Base-by-base conservation (phyloP, 2,888 invertebrate species). In the Zygogramma bicolorata region DNA sequence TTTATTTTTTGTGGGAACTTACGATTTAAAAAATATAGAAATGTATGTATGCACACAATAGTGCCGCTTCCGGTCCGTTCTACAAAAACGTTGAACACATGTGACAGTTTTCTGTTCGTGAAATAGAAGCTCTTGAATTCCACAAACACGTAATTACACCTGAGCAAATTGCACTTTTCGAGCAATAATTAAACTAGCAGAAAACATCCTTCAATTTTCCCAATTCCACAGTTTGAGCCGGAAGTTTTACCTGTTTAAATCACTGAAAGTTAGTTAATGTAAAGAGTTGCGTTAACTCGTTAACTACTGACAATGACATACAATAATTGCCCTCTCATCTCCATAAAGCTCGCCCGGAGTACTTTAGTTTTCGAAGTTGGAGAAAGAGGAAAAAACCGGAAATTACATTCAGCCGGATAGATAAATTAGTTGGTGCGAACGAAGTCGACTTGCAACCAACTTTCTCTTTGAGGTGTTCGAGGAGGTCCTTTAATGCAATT, bases 231-330 rank as follows among this genome's bases (percentile, higher is more conserved):
- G 71, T 74, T 76, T 62, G 68, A 68, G 65, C 65, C 62, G 70
- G 66, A 69, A 66, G 59, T 76, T 76, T 70, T 59, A 74, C 76
- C 76, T 74, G 70, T 70, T 68, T 74, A 74, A 72, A 74, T 76
- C 72, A 74, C 74, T 65, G 46, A 59, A 72, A 76, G 74, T 76
- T 76, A 65, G 75, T 75, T 71, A 70, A 72, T 70, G 75, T 66
- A 71, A 70, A 70, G 73, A 74, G 74, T 72, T 74, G 69, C 69
- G 73, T 73, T 73, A 76, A 75, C 73, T 79, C 80, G 79, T 80
- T 81, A 80, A 79, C 80, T 77, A 74, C 78, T 77, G 81, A 81
- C 81, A 80, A 80, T 78, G 80, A 81, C 78, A 77, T 76, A 80
- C 80, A 76, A 78, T 81, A 79, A 81, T 81, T 81, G 78, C 79